These are phyloP conservation scores for Anoura caudifer DNA, from an alignment of 2,113 vertebrate species.

Conservation along the genomic window DNA sequence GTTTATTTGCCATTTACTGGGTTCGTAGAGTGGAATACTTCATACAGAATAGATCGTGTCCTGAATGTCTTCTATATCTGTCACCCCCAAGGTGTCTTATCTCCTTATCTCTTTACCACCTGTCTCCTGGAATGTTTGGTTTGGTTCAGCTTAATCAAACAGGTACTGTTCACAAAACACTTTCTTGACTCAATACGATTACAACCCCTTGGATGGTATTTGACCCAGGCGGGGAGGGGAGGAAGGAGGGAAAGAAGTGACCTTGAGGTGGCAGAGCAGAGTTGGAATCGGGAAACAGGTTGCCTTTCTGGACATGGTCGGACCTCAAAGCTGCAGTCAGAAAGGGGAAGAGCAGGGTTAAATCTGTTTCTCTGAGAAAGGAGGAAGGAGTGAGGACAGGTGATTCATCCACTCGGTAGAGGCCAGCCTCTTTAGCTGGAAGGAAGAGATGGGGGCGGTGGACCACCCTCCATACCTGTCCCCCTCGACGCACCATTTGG, in stretches of 20 bases:
- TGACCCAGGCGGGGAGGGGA: background rate
- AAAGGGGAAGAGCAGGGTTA: background rate
- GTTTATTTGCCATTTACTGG: background rate
- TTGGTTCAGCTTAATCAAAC: background rate
- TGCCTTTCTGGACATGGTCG: background rate
- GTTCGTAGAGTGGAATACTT: background rate
- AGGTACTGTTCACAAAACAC: background rate
- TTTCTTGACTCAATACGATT: background rate
- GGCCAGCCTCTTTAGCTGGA: background rate
- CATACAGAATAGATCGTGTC: background rate
- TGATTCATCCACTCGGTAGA: rapidly evolving
- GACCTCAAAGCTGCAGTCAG: background rate
- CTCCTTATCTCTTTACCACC: no score
- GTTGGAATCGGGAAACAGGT: background rate
- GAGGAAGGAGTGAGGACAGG: no score
- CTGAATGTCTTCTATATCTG: background rate
- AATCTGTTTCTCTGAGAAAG: background rate
- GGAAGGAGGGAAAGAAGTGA: background rate
- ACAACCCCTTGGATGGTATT: background rate
- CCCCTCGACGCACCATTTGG: background rate
- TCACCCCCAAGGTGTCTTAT: background rate
- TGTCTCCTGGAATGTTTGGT: background rate
- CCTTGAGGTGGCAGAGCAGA: background rate
- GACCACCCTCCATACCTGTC: background rate
- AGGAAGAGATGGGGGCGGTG: background rate